Evolutionary conservation across 2,113 vertebrate species (phyloP), one percentile per base, ranked within the genome.

Genomic region (Fulmarus glacialis): DNA sequence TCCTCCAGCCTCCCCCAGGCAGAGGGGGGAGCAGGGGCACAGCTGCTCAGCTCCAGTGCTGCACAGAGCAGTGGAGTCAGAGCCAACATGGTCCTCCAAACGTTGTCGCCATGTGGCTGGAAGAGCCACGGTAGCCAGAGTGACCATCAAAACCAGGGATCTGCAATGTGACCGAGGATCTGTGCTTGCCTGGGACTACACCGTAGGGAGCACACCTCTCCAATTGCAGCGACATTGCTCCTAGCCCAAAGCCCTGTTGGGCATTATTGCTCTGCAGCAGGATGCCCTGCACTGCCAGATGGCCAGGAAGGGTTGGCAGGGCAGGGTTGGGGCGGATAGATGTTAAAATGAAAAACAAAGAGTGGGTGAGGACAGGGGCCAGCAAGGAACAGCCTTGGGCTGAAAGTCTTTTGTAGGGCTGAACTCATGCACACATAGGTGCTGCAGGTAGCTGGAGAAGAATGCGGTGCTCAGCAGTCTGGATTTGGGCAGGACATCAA

Each of bases 211-310:
- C 16, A 11, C 17, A 34, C 30, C 24, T 40, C 20, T 59, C 36
- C 45, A 36, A 19, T 15, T 43, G 24, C 38, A 88, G 24, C 5
- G 45, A 23, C 14, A 34, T 11, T 80, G 5, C 13, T 86, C 7
- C n/a, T 40, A 72, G n/a, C 21, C 20, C 3, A 0, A 59, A 95
- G 58, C 3, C 13, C 34, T 20, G 2, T 0, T 26, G 40, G 23
- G 14, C 20, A 9, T 23, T 26, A 19, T 4, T 83, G 26, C 20
- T 72, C 36, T 68, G 26, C 38, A 53, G 29, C 53, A 43, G 26
- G 17, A 55, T 86, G 36, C 2, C 36, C 68, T 70, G 53, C 26
- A 26, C 30, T 67, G 16, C 22, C 62, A n/a, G 36, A 4, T 42
- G 21, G 12, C 30, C 42, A 36, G 42, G 21, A 20, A 71, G 29